A percentile compares a stretch with the other conserved stretches of the same genome.
Evolutionary conservation across 2,888 invertebrate species (phyloP).

Genomic region (Quadroppia sp.): DNA sequence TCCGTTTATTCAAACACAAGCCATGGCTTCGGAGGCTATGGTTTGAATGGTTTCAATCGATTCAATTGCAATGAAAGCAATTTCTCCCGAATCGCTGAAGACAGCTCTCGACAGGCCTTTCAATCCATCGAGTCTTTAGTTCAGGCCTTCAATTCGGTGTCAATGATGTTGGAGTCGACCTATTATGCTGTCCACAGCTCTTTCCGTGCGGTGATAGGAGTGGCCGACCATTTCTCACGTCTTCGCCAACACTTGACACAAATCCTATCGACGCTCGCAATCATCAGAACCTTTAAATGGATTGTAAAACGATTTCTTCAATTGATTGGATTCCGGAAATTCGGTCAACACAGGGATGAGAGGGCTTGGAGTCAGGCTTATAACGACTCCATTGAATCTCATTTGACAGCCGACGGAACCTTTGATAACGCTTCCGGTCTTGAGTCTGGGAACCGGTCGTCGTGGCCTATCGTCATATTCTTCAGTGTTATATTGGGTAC

Average conservation of each 20-base stretch:
- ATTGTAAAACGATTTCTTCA: slow-evolving; percentile 69
- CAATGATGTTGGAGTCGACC: slow-evolving; percentile 95
- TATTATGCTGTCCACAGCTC: slow-evolving; percentile 93
- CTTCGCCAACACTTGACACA: slow-evolving; percentile 76
- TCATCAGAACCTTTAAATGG: slow-evolving; percentile 75
- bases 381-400: background rate
- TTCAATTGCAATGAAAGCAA: slow-evolving; percentile 45
- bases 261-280: slow-evolving; percentile 78
- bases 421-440: slow-evolving; percentile 3
- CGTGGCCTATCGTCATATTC: slow-evolving; percentile 88
- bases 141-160: slow-evolving; percentile 83
- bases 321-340: slow-evolving; percentile 59
- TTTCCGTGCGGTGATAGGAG: slow-evolving; percentile 88
- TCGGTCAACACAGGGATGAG: background rate
- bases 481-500: slow-evolving; percentile 81
- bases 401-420: slow-evolving; percentile 1
- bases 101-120: slow-evolving; percentile 85
- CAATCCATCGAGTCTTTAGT: slow-evolving; percentile 90
- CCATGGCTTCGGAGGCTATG: slow-evolving; percentile 11
- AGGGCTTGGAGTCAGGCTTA: slow-evolving; percentile 14
- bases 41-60: slow-evolving; percentile 24
- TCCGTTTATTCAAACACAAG: slow-evolving; percentile 25
- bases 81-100: slow-evolving; percentile 83
- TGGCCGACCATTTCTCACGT: slow-evolving; percentile 88
- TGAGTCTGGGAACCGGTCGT: slow-evolving; percentile 51